Evolutionary conservation across 2,797 vertebrate genomes (phyloP), one percentile per base, ranked within the genome.

Genomic region (Arrhamphus sclerolepis): DNA sequence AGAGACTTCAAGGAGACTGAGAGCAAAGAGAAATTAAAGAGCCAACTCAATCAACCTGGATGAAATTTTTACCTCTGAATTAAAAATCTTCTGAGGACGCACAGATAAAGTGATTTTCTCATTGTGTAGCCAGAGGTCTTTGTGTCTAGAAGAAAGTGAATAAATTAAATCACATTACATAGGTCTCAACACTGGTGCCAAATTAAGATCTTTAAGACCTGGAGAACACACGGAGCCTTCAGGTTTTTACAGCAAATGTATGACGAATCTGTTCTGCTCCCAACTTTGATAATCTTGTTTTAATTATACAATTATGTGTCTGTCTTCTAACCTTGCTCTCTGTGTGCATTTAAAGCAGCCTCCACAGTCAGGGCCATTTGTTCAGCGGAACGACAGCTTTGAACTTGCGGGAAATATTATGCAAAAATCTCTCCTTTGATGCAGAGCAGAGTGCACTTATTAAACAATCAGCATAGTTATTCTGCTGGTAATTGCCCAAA

Each of bases 381-480:
- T 84, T 87, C 75, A 67, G 69, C 61, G 62, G 81, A 70, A 82
- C 39, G 56, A 73, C 72, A 70, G 82, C 90, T 90, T 89, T 90
- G 78, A 91, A 91, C 77, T 82, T 65, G 73, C 41, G 46, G 67
- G 66, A 64, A 73, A 84, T 71, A 82, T 76, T 86, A 88, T 89
- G 80, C 81, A 83, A 72, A 86, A 77, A 77, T 66, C 28, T 56
- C 43, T 56, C 72, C 84, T 91, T 89, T 91, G 85, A 91, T 89
- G 85, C 61, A 29, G 56, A 80, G 80, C 79, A 89, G 87, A 89
- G 83, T 80, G 86, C 55, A 56, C 78, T 88, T 85, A 84, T 91
- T 91, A 86, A 89, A 91, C 88, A 89, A 89, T 91, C 87, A 87
- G 80, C 76, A 86, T 81, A 77, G 82, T 78, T 86, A 88, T 88